Conservation (phyloP, 1,140 invertebrate species). For the Drosophila burlai region DNA sequence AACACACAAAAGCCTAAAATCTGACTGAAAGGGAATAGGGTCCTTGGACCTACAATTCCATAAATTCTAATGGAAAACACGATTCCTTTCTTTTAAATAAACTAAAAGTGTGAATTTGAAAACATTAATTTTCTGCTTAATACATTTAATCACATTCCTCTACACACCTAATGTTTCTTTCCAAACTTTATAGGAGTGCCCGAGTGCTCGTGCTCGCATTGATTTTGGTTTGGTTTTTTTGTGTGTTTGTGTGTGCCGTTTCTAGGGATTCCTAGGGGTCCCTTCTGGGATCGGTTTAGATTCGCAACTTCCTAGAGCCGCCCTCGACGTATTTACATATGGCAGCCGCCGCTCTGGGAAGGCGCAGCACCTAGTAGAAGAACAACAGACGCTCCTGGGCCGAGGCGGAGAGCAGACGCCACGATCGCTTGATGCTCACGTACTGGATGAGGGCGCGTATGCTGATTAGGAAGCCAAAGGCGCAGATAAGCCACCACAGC, state of each 20-base stretch:
- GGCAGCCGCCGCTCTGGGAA: conserved; percentile 36
- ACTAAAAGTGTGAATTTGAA: conserved; percentile 7
- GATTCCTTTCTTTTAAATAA: not conserved
- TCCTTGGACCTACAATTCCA: not conserved
- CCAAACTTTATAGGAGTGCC: not conserved
- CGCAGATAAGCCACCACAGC: conserved; percentile 96
- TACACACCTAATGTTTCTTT: not conserved
- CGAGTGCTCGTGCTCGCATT: conserved; percentile 38
- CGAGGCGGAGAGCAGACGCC: conserved; percentile 93
- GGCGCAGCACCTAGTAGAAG: conserved; percentile 89
- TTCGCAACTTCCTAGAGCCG: conserved; percentile 28
- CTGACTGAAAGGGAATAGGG: not conserved
- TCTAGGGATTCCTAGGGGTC: conserved; percentile 12
- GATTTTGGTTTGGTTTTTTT: conserved; percentile 31
- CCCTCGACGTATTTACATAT: conserved; percentile 70
- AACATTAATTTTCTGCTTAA: not conserved
- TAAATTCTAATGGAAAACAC: not conserved
- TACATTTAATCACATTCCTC: conserved; percentile 20
- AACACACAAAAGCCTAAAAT: conserved; percentile 1
- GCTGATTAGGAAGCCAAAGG: conserved; percentile 95
- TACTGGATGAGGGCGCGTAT: conserved; percentile 95
- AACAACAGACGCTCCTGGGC: conserved; percentile 94
- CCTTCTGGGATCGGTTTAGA: conserved; percentile 34
- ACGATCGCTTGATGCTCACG: conserved; percentile 95
- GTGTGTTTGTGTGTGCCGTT: conserved; percentile 24